Evolutionary conservation across 2,797 vertebrate species (phyloP).

Genomic region (Chrysocyon brachyurus): DNA sequence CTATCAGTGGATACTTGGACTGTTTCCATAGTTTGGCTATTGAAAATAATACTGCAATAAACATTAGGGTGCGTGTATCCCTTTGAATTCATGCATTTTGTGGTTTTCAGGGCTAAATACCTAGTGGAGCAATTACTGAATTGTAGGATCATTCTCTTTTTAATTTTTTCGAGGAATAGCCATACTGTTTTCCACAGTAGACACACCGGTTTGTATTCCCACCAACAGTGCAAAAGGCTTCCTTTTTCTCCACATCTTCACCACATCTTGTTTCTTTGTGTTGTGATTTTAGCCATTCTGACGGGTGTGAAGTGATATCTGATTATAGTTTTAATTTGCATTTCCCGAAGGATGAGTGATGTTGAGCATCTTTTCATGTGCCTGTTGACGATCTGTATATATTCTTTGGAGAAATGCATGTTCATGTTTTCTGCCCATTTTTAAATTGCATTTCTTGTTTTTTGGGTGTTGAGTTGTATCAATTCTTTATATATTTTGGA

Average conservation of each 20-base stretch:
- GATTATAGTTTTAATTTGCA: neutral
- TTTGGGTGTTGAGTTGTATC: neutral
- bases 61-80: neutral
- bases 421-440: neutral
- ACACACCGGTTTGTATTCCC: neutral
- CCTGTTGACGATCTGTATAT: neutral
- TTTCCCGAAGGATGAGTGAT: neutral
- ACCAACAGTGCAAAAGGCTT: neutral
- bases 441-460: neutral
- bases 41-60: neutral
- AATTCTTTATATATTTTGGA: neutral
- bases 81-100: neutral
- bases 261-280: neutral
- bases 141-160: neutral
- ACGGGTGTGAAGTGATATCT: neutral
- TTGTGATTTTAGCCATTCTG: neutral
- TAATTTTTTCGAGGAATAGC: neutral
- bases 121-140: neutral
- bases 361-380: neutral
- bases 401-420: neutral
- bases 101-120: neutral
- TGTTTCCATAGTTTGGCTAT: neutral
- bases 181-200: neutral
- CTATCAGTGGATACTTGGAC: neutral
- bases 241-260: neutral